Base-by-base conservation (phyloP, 1,140 invertebrate genomes). In the Ganaspis sp. region DNA sequence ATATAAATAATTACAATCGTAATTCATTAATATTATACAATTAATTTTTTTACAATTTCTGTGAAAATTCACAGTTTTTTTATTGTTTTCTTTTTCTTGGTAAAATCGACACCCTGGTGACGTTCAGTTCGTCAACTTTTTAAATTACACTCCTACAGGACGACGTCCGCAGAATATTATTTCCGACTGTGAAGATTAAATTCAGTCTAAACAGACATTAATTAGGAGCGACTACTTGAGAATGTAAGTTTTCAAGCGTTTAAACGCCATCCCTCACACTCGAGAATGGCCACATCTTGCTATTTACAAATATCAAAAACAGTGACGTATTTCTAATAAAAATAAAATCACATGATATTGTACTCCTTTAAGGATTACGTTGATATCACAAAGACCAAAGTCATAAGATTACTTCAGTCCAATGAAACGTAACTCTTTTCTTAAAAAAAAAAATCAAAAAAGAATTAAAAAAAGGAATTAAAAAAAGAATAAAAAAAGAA, bases 281-380 rank as follows among this genome's bases (percentile, higher is more conserved):
- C 58, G 58, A 64, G 58, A 29, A 29, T n/a, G 58, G 23, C 58
- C 58, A 64, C 58, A 26, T 29, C 58, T 21, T 64, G 12, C 58
- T 64, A 64, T 64, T 12, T 34, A 64, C 11, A 64, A 34, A 26
- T n/a, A 64, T 26, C 11, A 64, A 64, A 29, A 23, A 29, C 26
- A 29, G 29, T 9, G 26, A 64, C 23, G 58, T n/a, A n/a, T 29
- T 64, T 29, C 54, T 29, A 64, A 64, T 29, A 64, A n/a, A 64
- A 64, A 64, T 64, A 64, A 64, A 64, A 64, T 64, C 58, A 64
- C 58, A 64, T 34, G 23, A 64, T 29, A 64, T 64, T 29, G 26
- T 49, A 49, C 45, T 49, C 45, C 45, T 49, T 49, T 17, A 15
- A 49, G 45, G 45, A 49, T 49, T n/a, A 49, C 45, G n/a, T 49